Evolutionary conservation across 2,888 invertebrate genomes (phyloP).

Genomic region (Lepas anatifera): DNA sequence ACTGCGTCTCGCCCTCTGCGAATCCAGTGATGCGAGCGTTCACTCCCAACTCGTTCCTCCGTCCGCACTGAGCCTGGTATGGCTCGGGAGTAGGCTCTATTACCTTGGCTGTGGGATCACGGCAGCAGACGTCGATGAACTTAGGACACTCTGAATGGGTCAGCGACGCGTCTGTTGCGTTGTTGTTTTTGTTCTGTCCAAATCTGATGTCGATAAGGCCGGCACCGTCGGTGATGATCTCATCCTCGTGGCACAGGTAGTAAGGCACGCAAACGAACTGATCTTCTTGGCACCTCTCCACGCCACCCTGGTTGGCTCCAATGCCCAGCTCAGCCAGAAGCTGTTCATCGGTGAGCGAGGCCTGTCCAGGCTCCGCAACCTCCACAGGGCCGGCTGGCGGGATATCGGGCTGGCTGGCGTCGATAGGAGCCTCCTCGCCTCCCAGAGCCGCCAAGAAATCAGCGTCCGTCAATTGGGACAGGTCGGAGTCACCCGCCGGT

Average conservation of each 20-base stretch:
- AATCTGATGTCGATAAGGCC: constrained; percentile 62
- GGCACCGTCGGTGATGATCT: constrained; percentile 56
- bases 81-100: background rate
- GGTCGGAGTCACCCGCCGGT: background rate
- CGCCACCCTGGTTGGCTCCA: constrained; percentile 5
- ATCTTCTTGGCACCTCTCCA: background rate
- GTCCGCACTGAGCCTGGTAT: constrained; percentile 46
- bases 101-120: constrained; percentile 28
- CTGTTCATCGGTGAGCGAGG: background rate
- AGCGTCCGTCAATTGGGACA: background rate
- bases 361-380: background rate
- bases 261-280: constrained; percentile 61
- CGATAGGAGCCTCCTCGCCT: background rate
- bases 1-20: constrained; percentile 39
- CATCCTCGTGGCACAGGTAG: constrained; percentile 53
- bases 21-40: constrained; percentile 56
- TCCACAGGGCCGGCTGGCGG: background rate
- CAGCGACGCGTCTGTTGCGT: background rate
- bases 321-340: background rate
- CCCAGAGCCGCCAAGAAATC: background rate
- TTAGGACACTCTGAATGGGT: constrained; percentile 32
- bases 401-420: background rate
- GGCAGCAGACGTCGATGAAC: constrained; percentile 63
- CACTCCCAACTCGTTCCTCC: constrained; percentile 55
- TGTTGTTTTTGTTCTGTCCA: background rate